Evolutionary conservation across 2,888 invertebrate species (phyloP).

Genomic region (Ochropleura leucogaster): DNA sequence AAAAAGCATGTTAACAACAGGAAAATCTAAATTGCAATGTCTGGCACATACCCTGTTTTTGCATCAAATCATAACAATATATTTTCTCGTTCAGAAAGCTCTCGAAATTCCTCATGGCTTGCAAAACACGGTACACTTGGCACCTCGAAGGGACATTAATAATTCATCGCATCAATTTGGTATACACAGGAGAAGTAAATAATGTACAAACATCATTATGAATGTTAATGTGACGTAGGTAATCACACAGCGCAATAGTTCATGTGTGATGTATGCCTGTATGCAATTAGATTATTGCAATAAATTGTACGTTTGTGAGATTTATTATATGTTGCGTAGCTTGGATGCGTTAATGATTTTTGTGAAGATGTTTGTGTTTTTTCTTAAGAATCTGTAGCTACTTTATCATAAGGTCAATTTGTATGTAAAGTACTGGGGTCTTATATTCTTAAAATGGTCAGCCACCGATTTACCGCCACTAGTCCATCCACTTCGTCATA

Average conservation of each 20-base stretch:
- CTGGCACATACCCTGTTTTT: too few relatives aligned
- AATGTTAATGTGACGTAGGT: conserved; percentile 66
- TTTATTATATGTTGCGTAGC: conserved; percentile 56
- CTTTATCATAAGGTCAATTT: neutral
- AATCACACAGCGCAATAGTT: conserved; percentile 56
- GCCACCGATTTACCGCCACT: too few relatives aligned
- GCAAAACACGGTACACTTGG: conserved; percentile 36
- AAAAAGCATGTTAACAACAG: too few relatives aligned
- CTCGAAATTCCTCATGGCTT: conserved; percentile 40
- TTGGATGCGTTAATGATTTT: conserved; percentile 29
- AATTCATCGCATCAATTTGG: conserved; percentile 74
- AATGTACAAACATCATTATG: conserved; percentile 65
- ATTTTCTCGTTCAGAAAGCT: conserved; percentile 19
- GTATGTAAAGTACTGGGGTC: neutral
- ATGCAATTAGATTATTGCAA: conserved; percentile 58
- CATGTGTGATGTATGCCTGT: conserved; percentile 48
- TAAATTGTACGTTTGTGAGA: conserved; percentile 53
- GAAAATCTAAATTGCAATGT: too few relatives aligned
- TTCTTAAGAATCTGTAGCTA: neutral
- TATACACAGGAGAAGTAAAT: conserved; percentile 62
- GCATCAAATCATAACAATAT: too few relatives aligned
- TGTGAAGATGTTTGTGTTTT: neutral
- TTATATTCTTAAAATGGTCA: too few relatives aligned
- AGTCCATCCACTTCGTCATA: too few relatives aligned
- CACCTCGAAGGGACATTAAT: conserved; percentile 68